phyloP scores from a whole-genome alignment of 2,797 vertebrate species.

The Botia kubotai region DNA sequence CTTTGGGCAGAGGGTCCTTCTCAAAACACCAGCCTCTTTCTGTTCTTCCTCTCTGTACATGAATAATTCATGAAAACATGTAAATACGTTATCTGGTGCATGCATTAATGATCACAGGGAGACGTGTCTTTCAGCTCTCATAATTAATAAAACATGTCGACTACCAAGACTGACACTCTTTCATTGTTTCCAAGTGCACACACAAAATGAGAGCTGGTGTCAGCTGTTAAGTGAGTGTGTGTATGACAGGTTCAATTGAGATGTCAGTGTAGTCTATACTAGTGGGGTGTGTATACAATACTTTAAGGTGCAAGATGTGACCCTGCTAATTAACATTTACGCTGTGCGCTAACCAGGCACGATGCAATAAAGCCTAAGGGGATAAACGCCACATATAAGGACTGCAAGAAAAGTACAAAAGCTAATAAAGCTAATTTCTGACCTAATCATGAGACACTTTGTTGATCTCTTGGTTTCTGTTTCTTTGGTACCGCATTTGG shows the following conservation, averaged over 20 bases:
- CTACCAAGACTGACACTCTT: slow-evolving; percentile 52
- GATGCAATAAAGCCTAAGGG: too few relatives aligned
- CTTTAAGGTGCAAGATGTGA: background rate
- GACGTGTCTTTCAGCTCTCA: slow-evolving; percentile 71
- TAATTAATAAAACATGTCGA: slow-evolving; percentile 81
- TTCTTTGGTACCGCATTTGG: too few relatives aligned
- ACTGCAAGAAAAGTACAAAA: too few relatives aligned
- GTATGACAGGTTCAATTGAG: background rate
- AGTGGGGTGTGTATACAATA: background rate
- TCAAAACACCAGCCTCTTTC: slow-evolving; percentile 61
- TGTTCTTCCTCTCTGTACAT: slow-evolving; percentile 64
- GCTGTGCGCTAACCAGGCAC: too few relatives aligned
- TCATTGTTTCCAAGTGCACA: slow-evolving; percentile 47
- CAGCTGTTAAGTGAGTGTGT: background rate
- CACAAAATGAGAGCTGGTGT: background rate
- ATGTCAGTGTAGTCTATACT: background rate
- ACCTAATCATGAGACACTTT: too few relatives aligned
- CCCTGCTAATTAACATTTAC: too few relatives aligned
- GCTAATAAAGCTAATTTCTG: too few relatives aligned
- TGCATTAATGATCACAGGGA: slow-evolving; percentile 80
- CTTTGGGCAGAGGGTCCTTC: slow-evolving; percentile 70
- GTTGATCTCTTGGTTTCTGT: too few relatives aligned
- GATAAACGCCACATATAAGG: too few relatives aligned
- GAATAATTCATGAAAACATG: slow-evolving; percentile 79
- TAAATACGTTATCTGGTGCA: slow-evolving; percentile 78